A percentile compares a stretch with the other conserved stretches of the same genome.
phyloP scores from a whole-genome alignment of 2,113 vertebrate species.

The Pituophis catenifer region DNA sequence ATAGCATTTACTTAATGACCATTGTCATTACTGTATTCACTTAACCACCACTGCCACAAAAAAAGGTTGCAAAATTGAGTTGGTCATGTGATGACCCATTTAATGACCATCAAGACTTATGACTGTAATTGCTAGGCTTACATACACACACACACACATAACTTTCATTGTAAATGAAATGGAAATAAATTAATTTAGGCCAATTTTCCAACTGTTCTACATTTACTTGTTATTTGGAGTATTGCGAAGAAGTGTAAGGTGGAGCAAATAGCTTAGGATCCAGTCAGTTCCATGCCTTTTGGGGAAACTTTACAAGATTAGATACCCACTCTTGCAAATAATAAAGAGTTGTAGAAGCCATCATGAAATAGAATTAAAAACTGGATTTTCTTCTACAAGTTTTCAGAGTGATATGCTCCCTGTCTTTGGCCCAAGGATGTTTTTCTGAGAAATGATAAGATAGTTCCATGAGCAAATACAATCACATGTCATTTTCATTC shows the following conservation, averaged over 20 bases:
- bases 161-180: not conserved
- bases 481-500: not conserved
- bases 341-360: not conserved
- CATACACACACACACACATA: not conserved
- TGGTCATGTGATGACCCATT: too few relatives aligned
- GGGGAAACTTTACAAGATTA: not conserved
- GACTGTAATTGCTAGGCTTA: not conserved
- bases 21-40: too few relatives aligned
- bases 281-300: not conserved
- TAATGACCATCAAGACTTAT: too few relatives aligned
- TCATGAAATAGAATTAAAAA: not conserved
- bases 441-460: not conserved
- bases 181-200: not conserved
- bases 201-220: not conserved
- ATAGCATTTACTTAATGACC: too few relatives aligned
- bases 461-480: not conserved
- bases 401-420: not conserved
- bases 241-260: not conserved
- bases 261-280: not conserved
- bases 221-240: not conserved
- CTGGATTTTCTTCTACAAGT: not conserved
- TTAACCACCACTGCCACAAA: too few relatives aligned
- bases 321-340: not conserved
- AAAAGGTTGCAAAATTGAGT: too few relatives aligned
- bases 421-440: not conserved